Base-by-base conservation (phyloP, 2,113 vertebrate species). In the Megaceryle torquata region DNA sequence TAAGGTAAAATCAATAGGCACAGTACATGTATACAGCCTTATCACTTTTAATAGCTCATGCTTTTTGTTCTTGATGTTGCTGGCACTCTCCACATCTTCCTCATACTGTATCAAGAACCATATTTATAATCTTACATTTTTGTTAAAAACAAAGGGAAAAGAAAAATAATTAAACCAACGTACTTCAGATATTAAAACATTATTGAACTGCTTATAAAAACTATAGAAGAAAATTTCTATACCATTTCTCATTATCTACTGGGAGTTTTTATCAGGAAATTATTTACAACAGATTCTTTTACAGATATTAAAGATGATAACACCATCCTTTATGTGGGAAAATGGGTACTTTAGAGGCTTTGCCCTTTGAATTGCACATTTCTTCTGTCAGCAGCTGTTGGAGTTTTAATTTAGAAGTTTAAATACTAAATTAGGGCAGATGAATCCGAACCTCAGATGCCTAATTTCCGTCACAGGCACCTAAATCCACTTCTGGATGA, bases 1-100 rank as follows among this genome's bases (percentile, higher is more conserved):
- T 39, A 81, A 84, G 16, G 25, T 60, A 63, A 67, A 81, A 71
- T 37, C 8, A 17, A 25, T 68, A 59, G 9, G 5, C 16, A 71
- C 5, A 51, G 15, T 41, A 56, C 1, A 60, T 0, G 2, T 51
- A 68, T n/a, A 51, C 6, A 70, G 3, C 3, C n/a, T 59, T 78
- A 46, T n/a, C 31, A 56, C 5, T 68, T 39, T 70, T 43, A 76
- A 56, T 76, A 87, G 16, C 10, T 60, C 18, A 4, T 25, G 4
- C 82, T 13, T 79, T 82, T n/a, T 37, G 6, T 67, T 87, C 37
- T 50, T 33, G 81, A 46, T 22, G 2, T 29, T 84, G 24, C 3
- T 8, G 25, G 3, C 10, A 67, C n/a, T 89, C 44, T 59, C 43
- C 13, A 29, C 5, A 28, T 22, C 29, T 72, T 70, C 54, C 7